Evolutionary conservation across 2,888 invertebrate species (phyloP).

Genomic region (Cosmorhoe ocellata): DNA sequence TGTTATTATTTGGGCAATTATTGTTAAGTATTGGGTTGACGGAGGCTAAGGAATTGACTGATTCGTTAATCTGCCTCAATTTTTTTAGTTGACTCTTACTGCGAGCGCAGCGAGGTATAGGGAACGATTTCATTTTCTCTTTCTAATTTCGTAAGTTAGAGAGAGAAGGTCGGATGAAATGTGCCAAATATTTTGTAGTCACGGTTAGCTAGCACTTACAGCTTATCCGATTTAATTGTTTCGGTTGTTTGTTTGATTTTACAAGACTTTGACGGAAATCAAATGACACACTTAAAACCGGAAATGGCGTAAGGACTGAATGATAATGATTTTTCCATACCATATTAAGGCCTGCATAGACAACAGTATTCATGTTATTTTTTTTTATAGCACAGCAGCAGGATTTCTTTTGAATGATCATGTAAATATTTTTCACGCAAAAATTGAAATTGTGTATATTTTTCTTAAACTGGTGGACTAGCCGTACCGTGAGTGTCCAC

Average conservation of each 20-base stretch:
- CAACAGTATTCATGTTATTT: too few species aligned
- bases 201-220: slow-evolving; percentile 48
- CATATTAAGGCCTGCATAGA: neutral
- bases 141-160: slow-evolving; percentile 27
- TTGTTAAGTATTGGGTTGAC: slow-evolving; percentile 45
- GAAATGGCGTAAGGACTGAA: too few species aligned
- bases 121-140: slow-evolving; percentile 20
- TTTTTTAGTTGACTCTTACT: slow-evolving; percentile 42
- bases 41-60: slow-evolving; percentile 63
- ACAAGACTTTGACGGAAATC: too few species aligned
- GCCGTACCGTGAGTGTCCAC: too few species aligned
- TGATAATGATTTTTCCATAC: neutral
- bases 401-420: too few species aligned
- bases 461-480: neutral
- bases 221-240: neutral
- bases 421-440: too few species aligned
- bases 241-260: too few species aligned
- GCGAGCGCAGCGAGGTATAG: slow-evolving; percentile 35
- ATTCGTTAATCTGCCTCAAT: slow-evolving; percentile 59
- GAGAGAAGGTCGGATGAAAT: slow-evolving; percentile 47
- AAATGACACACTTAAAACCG: too few species aligned
- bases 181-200: slow-evolving; percentile 79
- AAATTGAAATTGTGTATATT: too few species aligned
- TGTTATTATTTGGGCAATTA: slow-evolving; percentile 32
- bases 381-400: too few species aligned